Evolutionary conservation across 2,888 invertebrate species (phyloP).

Genomic region (Pseudococcus longispinus): DNA sequence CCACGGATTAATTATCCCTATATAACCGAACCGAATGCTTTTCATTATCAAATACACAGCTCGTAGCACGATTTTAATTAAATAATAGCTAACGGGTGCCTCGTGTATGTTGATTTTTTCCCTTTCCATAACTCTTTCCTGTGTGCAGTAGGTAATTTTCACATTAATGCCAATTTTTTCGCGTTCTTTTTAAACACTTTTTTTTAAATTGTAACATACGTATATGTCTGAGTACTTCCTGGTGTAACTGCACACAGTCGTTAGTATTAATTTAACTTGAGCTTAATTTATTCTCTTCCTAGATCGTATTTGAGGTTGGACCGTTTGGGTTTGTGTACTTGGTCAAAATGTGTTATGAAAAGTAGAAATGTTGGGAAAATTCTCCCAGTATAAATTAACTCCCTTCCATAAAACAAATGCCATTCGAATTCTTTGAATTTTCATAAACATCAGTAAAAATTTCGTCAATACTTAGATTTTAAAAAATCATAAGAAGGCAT

Average conservation of each 20-base stretch:
- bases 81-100: conserved; percentile 33
- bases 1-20: conserved; percentile 32
- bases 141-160: not conserved
- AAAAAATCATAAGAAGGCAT: no score
- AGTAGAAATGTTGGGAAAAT: not conserved
- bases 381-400: not conserved
- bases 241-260: not conserved
- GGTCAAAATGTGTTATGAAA: not conserved
- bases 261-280: not conserved
- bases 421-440: no score
- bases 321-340: no score
- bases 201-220: not conserved
- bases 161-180: conserved; percentile 34
- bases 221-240: not conserved
- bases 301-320: not conserved
- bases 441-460: no score
- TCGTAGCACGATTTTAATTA: conserved; percentile 10
- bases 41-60: not conserved
- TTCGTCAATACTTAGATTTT: no score
- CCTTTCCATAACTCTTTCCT: not conserved
- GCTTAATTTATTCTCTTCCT: not conserved
- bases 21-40: conserved; percentile 39
- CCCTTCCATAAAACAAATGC: no score
- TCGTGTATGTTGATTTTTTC: conserved; percentile 10
- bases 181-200: not conserved